Percentiles rank a stretch among this genome's conserved stretches.
These are phyloP conservation scores for Acanthococcus lagerstroemiae DNA, from an alignment of 2,888 invertebrate genomes.

Conservation along the genomic window DNA sequence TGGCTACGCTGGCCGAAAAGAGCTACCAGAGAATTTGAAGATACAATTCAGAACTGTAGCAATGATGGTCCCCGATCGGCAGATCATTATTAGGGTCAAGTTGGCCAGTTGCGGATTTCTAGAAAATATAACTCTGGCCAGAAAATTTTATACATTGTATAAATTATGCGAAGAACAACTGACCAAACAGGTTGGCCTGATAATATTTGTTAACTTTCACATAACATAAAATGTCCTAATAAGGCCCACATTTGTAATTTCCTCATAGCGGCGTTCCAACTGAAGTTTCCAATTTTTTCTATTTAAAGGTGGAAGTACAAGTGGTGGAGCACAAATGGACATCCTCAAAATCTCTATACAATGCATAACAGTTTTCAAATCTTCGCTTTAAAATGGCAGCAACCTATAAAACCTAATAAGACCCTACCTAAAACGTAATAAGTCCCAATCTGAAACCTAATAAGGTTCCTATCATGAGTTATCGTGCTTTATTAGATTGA, in stretches of 20 bases:
- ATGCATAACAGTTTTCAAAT: not conserved
- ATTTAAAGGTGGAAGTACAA: too few species aligned
- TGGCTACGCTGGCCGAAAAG: constrained; percentile 92
- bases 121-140: constrained; percentile 85
- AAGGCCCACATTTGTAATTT: too few species aligned
- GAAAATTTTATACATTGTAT: constrained; percentile 93
- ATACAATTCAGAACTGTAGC: constrained; percentile 96
- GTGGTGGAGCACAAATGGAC: too few species aligned
- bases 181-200: constrained; percentile 70
- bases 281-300: not conserved
- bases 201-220: not conserved
- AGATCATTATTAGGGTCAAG: constrained; percentile 94
- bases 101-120: constrained; percentile 91
- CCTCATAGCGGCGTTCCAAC: too few species aligned
- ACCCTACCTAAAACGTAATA: too few species aligned
- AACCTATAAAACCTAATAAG: not conserved
- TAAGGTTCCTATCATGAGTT: too few species aligned
- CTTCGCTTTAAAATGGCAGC: not conserved
- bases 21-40: constrained; percentile 91
- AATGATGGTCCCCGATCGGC: constrained; percentile 97
- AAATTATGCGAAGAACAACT: constrained; percentile 95
- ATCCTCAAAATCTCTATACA: not conserved
- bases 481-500: too few species aligned
- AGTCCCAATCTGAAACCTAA: too few species aligned
- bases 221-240: not conserved